Base-by-base conservation (phyloP, 2,113 vertebrate genomes). In the Collichthys lucidus region DNA sequence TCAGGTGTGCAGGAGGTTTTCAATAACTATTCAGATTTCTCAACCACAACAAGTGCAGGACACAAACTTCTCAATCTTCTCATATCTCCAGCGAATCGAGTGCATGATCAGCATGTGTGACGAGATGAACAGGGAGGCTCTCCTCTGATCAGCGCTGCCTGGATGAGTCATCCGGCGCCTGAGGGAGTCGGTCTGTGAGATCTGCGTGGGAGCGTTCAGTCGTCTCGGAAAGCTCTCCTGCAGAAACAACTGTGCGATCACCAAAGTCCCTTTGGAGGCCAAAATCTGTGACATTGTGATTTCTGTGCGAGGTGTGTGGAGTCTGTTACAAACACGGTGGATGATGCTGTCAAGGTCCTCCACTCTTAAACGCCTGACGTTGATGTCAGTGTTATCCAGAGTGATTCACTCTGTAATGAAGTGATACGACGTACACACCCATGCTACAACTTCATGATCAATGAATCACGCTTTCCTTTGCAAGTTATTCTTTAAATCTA, bases 151-250 rank as follows among this genome's bases (percentile, higher is more conserved):
- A 22, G 88, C 50, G 61, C 76, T 47, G 73, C 66, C 57, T 59
- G 59, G 66, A 66, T 84, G 90, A 92, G 56, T 91, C 87, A 85
- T 24, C 5, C 12, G 0, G 4, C 2, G 65, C 85, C 84, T 22
- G 0, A 74, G 85, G 76, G 85, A 82, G 29, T 61, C 59, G 0
- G 31, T 64, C 74, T 83, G 90, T 84, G 81, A 75, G 86, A 86
- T 77, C 64, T 75, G 84, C 60, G 89, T 91, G 87, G 87, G 85
- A 89, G 60, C 67, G 31, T 49, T 61, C 47, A 50, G 35, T 57
- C 50, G 15, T 11, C 40, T 31, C 73, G 77, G 63, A 74, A 67
- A 17, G 4, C 53, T 59, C n/a, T 12, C 60, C 60, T 62, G 66
- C 31, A 3, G 16, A 84, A 47, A 73, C 44, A 11, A 62, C 55